Percentiles rank a stretch among this genome's conserved stretches.
Conservation (phyloP, 2,888 invertebrate genomes). For the Rotaria macrura region DNA sequence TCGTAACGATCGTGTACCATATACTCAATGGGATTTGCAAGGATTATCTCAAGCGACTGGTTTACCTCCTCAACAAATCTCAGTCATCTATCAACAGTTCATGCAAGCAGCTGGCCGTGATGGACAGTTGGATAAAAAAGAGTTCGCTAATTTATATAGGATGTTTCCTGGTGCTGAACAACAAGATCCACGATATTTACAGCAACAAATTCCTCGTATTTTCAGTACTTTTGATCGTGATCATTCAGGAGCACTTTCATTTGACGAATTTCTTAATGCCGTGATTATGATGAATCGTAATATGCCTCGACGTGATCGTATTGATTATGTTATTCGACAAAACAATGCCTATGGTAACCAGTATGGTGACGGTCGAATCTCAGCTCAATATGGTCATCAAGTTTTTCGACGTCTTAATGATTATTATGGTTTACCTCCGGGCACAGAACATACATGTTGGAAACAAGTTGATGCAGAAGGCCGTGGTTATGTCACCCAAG, state of each 20-base stretch:
- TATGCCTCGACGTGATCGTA: neutral
- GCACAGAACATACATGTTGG: neutral
- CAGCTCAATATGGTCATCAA: neutral
- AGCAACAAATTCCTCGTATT: neutral
- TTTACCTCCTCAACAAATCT: neutral
- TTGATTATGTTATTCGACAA: neutral
- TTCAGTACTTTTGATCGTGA: neutral
- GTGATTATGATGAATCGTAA: neutral
- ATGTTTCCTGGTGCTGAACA: neutral
- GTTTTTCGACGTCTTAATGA: neutral
- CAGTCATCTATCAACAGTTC: neutral
- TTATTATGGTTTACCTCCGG: neutral
- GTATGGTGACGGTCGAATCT: neutral
- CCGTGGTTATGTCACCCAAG: neutral
- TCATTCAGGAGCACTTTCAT: neutral
- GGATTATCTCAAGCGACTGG: neutral
- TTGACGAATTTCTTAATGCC: neutral
- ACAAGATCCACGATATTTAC: neutral
- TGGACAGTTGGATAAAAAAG: neutral
- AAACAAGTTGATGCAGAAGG: neutral
- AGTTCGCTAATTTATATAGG: neutral
- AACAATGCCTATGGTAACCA: neutral
- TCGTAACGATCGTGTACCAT: neutral
- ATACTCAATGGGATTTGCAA: neutral
- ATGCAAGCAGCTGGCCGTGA: neutral